Conservation (phyloP, 2,797 vertebrate species). For the Gouania willdenowi region DNA sequence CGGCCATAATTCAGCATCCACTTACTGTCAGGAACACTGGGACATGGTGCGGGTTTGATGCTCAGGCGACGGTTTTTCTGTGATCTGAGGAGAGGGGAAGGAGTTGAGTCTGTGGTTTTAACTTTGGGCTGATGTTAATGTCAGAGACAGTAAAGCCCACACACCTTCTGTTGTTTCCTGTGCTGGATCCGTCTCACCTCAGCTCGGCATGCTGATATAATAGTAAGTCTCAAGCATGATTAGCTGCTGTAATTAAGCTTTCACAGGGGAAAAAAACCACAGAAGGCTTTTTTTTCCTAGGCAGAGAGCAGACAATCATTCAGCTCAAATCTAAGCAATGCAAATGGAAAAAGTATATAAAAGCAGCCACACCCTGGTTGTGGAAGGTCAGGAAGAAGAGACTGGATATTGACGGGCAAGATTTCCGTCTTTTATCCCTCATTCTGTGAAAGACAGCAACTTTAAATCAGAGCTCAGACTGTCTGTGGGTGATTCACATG, state of each 20-base stretch:
- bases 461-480: slow-evolving; percentile 33
- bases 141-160: slow-evolving; percentile 42
- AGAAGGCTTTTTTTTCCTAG: slow-evolving; percentile 48
- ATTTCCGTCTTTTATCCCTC: slow-evolving; percentile 18
- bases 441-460: slow-evolving; percentile 28
- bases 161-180: slow-evolving; percentile 57
- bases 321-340: slow-evolving; percentile 48
- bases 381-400: slow-evolving; percentile 43
- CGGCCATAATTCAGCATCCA: slow-evolving; percentile 52
- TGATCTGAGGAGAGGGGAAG: slow-evolving; percentile 9
- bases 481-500: slow-evolving; percentile 29
- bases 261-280: slow-evolving; percentile 14
- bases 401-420: slow-evolving; percentile 39
- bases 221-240: slow-evolving; percentile 61
- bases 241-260: slow-evolving; percentile 66
- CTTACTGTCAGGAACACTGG: slow-evolving; percentile 38
- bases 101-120: slow-evolving; percentile 31
- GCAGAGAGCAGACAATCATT: slow-evolving; percentile 45
- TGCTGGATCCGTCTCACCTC: slow-evolving; percentile 54
- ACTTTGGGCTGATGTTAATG: slow-evolving; percentile 42
- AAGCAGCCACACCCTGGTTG: slow-evolving; percentile 55
- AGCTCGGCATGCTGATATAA: slow-evolving; percentile 55
- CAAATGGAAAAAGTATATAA: slow-evolving; percentile 55
- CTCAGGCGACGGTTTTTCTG: slow-evolving; percentile 44
- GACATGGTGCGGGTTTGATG: slow-evolving; percentile 21